Evolutionary conservation across 2,888 invertebrate species (phyloP).

Genomic region (Hipparchia sbordonii): DNA sequence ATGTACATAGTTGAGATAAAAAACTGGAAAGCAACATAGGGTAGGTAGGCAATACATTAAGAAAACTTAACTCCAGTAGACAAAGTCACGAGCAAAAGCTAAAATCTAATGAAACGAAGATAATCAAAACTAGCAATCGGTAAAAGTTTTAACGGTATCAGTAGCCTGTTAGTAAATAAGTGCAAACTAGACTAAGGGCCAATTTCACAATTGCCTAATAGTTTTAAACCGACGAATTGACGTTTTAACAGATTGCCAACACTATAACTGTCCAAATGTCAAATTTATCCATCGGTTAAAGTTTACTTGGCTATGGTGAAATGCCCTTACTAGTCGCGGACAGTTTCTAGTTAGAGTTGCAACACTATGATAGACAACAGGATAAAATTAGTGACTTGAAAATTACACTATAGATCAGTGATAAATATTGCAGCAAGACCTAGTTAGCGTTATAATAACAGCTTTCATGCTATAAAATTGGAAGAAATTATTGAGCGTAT

Average conservation of each 20-base stretch:
- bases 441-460: constrained; percentile 35
- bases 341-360: constrained; percentile 19
- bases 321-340: neutral
- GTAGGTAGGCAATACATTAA: no score
- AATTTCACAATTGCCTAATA: no score
- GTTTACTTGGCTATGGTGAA: no score
- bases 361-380: constrained; percentile 31
- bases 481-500: constrained; percentile 47
- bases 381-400: constrained; percentile 28
- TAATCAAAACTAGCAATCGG: neutral
- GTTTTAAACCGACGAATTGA: no score
- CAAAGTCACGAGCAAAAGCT: no score
- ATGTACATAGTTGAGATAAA: no score
- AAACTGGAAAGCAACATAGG: no score
- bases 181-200: no score
- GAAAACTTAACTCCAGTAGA: no score
- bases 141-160: neutral
- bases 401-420: constrained; percentile 14
- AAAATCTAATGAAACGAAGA: neutral
- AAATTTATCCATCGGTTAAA: no score
- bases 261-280: no score
- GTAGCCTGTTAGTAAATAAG: no score
- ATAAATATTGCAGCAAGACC: constrained; percentile 22
- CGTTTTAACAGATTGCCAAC: neutral
- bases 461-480: constrained; percentile 40